Percentiles rank a stretch among this genome's conserved stretches.
These are phyloP conservation scores for Zosterops hypoxanthus DNA, from an alignment of 2,113 vertebrate species.

Conservation along the genomic window DNA sequence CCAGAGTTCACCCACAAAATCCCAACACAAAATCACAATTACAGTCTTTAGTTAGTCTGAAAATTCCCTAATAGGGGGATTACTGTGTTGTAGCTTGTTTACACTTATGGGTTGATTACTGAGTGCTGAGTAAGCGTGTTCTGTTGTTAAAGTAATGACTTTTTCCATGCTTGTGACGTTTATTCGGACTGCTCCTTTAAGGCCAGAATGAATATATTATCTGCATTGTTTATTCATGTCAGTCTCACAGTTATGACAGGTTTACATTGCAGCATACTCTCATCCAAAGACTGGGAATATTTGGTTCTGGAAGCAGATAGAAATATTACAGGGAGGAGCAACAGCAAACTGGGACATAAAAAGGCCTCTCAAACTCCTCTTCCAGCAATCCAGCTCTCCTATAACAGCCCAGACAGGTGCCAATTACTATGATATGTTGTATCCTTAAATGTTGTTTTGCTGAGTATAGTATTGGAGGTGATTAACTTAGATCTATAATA, in stretches of 20 bases:
- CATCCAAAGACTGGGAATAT: background rate
- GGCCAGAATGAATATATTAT: background rate
- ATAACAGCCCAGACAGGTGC: background rate
- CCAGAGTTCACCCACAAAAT: background rate
- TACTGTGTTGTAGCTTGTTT: background rate
- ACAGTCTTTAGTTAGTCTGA: background rate
- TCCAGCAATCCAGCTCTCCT: background rate
- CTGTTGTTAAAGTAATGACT: background rate
- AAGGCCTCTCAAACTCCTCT: background rate
- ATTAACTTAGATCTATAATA: background rate
- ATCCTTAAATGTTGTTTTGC: background rate
- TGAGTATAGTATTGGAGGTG: background rate
- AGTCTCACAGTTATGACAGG: slow-evolving; percentile 22
- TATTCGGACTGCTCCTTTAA: background rate
- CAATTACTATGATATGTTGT: background rate
- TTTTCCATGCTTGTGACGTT: background rate
- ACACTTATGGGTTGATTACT: background rate
- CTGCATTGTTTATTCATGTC: slow-evolving; percentile 25
- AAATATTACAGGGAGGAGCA: background rate
- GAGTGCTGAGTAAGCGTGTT: background rate
- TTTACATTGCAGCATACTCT: background rate
- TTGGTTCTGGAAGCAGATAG: background rate
- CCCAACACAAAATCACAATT: background rate
- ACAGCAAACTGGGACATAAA: background rate
- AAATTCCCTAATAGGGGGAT: slow-evolving; percentile 3